phyloP scores from a whole-genome alignment of 2,888 invertebrate genomes.

The Philereme vetulata region DNA sequence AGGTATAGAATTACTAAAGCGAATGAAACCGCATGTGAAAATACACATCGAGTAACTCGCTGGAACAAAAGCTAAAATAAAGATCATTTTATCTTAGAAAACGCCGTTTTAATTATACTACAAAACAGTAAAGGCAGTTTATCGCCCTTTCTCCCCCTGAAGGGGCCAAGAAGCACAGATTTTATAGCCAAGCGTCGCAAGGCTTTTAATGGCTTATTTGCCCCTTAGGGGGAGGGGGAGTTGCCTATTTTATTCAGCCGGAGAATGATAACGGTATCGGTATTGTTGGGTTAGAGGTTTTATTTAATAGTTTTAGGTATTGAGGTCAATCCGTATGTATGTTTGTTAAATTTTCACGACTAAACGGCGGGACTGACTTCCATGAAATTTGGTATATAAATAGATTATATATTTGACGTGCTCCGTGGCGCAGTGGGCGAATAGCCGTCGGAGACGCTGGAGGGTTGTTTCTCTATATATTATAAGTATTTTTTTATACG shows the following conservation, averaged over 20 bases:
- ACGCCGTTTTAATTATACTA: slow-evolving; percentile 80
- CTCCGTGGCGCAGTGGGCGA: too few species aligned
- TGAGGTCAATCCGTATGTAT: too few species aligned
- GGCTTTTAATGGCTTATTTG: slow-evolving; percentile 83
- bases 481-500: too few species aligned
- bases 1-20: too few species aligned
- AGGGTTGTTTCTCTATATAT: too few species aligned
- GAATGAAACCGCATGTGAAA: too few species aligned
- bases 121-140: slow-evolving; percentile 81
- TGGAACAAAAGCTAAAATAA: slow-evolving; percentile 4
- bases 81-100: slow-evolving; percentile 66
- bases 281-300: slow-evolving; percentile 16
- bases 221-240: slow-evolving; percentile 68
- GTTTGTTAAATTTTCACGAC: too few species aligned
- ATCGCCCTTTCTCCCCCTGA: slow-evolving; percentile 67
- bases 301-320: neutral
- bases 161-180: slow-evolving; percentile 78
- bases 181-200: slow-evolving; percentile 80
- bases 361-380: too few species aligned
- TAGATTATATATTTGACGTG: too few species aligned
- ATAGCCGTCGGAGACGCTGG: too few species aligned
- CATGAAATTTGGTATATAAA: too few species aligned
- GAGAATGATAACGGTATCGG: slow-evolving; percentile 61
- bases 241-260: slow-evolving; percentile 68
- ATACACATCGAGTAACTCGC: neutral